Evolutionary conservation across 2,888 invertebrate genomes (phyloP).

Genomic region (Amaurobius ferox): DNA sequence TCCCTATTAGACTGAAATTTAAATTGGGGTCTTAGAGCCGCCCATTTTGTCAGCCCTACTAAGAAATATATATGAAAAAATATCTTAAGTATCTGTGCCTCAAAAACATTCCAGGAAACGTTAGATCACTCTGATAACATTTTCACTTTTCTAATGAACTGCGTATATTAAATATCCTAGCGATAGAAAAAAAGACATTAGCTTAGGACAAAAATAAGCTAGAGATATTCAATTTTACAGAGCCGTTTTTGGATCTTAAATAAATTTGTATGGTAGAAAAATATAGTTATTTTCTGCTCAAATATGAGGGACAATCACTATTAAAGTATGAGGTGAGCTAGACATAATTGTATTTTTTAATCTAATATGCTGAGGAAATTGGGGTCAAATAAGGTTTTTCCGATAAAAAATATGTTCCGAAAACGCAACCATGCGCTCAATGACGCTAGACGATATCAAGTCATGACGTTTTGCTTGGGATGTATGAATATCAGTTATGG

Average conservation of each 20-base stretch:
- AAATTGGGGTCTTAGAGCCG: no score
- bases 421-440: no score
- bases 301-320: conserved; percentile 60
- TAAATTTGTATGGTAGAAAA: conserved; percentile 46
- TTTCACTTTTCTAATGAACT: conserved; percentile 25
- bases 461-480: no score
- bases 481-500: no score
- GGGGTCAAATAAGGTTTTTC: no score
- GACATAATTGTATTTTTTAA: no score
- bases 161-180: background rate
- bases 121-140: background rate
- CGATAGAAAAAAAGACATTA: background rate
- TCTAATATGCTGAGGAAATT: no score
- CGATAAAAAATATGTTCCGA: no score
- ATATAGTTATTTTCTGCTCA: conserved; percentile 52
- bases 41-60: no score
- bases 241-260: conserved; percentile 27
- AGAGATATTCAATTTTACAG: conserved; percentile 10
- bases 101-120: background rate
- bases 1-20: no score
- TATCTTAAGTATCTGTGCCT: background rate
- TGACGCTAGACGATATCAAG: no score
- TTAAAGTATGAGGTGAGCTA: background rate
- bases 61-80: background rate
- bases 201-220: conserved; percentile 8